Conservation (phyloP, 2,113 vertebrate genomes). For the Penelope pileata region DNA sequence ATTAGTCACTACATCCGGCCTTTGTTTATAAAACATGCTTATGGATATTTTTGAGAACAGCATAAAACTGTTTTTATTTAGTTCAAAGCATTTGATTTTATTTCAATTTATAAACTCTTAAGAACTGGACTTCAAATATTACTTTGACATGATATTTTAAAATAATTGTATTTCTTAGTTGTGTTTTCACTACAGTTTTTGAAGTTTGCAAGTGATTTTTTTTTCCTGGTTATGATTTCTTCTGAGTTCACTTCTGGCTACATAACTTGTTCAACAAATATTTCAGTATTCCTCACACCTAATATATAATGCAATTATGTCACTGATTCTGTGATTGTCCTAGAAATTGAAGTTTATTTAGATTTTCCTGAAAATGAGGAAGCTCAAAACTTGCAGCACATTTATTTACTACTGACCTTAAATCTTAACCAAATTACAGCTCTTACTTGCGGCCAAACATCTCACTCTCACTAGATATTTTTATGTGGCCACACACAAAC, state of each 20-base stretch:
- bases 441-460: background rate
- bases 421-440: background rate
- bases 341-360: background rate
- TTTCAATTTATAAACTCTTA: background rate
- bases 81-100: background rate
- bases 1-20: background rate
- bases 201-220: background rate
- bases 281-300: background rate
- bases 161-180: background rate
- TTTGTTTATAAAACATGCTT: background rate
- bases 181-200: background rate
- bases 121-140: background rate
- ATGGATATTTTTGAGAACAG: background rate
- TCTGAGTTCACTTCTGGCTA: background rate
- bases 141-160: background rate
- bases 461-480: background rate
- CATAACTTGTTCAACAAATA: background rate
- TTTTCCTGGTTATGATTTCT: background rate
- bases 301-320: background rate
- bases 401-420: background rate
- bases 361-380: too few species aligned
- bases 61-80: background rate
- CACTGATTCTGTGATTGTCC: background rate
- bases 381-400: background rate
- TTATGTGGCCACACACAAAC: background rate